These are phyloP conservation scores for Pomatostomus ruficeps DNA, from an alignment of 2,113 vertebrate genomes.

Conservation along the genomic window DNA sequence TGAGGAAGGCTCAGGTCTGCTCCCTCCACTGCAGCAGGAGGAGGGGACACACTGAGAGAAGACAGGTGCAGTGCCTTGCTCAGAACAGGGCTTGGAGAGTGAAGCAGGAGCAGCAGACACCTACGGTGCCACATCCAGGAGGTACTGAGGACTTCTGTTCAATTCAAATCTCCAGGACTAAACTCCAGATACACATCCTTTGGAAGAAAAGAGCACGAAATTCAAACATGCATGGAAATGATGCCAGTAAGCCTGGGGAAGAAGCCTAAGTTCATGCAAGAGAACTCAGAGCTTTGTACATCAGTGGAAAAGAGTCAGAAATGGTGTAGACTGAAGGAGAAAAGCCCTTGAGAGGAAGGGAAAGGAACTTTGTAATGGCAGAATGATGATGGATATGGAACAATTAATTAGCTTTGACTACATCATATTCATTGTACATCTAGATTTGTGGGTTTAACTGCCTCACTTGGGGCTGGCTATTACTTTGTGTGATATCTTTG, in stretches of 20 bases:
- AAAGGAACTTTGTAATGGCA: not conserved
- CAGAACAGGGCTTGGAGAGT: not conserved
- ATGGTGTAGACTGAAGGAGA: not conserved
- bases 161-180: not conserved
- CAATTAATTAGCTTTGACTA: conserved; percentile 35
- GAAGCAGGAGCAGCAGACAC: not conserved
- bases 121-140: rapidly evolving
- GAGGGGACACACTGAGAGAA: not conserved
- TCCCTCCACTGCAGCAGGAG: not conserved
- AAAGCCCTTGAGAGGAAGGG: conserved; percentile 4
- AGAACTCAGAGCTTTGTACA: not conserved
- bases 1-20: not conserved
- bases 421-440: not conserved
- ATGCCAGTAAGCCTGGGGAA: not conserved
- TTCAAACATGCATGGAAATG: not conserved
- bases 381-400: conserved; percentile 29
- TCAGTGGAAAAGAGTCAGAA: not conserved
- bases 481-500: conserved; percentile 10
- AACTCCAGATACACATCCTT: not conserved
- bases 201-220: not conserved
- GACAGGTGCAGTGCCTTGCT: not conserved
- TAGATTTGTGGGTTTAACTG: not conserved
- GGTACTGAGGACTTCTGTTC: not conserved
- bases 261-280: not conserved
- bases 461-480: conserved; percentile 16